These are phyloP conservation scores for Palythoa caribaeorum DNA, from an alignment of 92 coral and sea anemone species.

Conservation along the genomic window DNA sequence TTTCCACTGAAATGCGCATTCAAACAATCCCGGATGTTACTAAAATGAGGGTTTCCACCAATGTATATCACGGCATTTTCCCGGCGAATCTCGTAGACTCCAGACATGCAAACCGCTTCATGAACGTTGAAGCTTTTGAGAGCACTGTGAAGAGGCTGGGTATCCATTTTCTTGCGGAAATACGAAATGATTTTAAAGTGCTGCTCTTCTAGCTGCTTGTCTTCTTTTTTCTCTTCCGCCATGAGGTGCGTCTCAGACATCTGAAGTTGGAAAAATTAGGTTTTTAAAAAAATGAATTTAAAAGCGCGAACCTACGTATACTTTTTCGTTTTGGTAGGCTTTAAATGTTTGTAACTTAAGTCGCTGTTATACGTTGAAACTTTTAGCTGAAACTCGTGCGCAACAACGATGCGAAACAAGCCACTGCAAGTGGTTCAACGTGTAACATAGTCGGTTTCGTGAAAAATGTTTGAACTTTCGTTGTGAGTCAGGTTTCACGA, in stretches of 20 bases:
- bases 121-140: slow-evolving; percentile 92
- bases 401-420: too few species aligned
- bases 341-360: too few species aligned
- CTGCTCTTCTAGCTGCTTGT: slow-evolving; percentile 64
- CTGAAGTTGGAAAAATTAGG: neutral
- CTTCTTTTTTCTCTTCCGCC: slow-evolving; percentile 38
- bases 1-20: slow-evolving; percentile 99
- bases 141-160: slow-evolving; percentile 84
- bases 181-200: slow-evolving; percentile 69
- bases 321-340: too few species aligned
- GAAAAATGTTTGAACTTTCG: too few species aligned
- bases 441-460: too few species aligned
- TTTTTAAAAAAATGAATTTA: neutral
- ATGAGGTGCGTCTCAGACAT: slow-evolving; percentile 15
- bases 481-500: too few species aligned
- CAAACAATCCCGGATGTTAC: slow-evolving; percentile 97
- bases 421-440: too few species aligned
- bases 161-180: slow-evolving; percentile 80
- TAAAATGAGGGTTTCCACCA: slow-evolving; percentile 99
- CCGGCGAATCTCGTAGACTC: slow-evolving; percentile 91
- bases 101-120: slow-evolving; percentile 91
- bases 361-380: too few species aligned
- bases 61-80: slow-evolving; percentile 82
- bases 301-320: neutral
- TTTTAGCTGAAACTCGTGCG: too few species aligned